Conservation (phyloP, 2,797 vertebrate species). For the Phrynocephalus vlangalii region DNA sequence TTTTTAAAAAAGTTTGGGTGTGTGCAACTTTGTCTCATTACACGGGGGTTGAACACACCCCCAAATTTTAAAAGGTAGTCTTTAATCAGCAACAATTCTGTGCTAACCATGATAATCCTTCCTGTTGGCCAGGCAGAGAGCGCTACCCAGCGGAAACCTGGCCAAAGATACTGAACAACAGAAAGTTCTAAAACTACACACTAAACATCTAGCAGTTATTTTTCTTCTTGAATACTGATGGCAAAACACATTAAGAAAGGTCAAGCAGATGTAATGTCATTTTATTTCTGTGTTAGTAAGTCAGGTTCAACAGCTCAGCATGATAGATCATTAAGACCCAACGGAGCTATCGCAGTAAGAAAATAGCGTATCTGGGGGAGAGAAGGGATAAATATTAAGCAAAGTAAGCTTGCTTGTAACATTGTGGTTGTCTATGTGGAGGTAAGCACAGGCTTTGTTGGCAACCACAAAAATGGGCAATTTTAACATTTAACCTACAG, state of each 20-base stretch:
- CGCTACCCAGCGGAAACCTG: too few species aligned
- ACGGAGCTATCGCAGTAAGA: conserved; percentile 48
- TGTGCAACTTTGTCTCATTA: too few species aligned
- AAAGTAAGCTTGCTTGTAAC: conserved; percentile 5
- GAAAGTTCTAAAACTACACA: neutral
- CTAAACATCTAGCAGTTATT: neutral
- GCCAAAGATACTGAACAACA: neutral
- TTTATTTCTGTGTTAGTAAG: conserved; percentile 47
- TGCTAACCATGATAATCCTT: too few species aligned
- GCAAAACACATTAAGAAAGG: conserved; percentile 50
- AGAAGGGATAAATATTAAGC: neutral
- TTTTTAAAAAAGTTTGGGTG: too few species aligned
- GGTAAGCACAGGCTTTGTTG: too few species aligned
- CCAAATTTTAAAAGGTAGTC: too few species aligned
- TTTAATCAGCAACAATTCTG: too few species aligned
- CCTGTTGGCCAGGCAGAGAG: too few species aligned
- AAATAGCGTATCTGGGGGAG: conserved; percentile 1
- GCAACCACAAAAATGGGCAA: too few species aligned
- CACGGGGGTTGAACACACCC: too few species aligned
- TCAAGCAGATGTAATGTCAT: conserved; percentile 12
- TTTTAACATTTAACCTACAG: too few species aligned
- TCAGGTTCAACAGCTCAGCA: conserved; percentile 61
- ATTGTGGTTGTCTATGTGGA: too few species aligned
- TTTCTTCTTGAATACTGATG: conserved; percentile 7
- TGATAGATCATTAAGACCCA: conserved; percentile 55